phyloP scores from a whole-genome alignment of 2,888 invertebrate species.

The Eupsilia transversa region DNA sequence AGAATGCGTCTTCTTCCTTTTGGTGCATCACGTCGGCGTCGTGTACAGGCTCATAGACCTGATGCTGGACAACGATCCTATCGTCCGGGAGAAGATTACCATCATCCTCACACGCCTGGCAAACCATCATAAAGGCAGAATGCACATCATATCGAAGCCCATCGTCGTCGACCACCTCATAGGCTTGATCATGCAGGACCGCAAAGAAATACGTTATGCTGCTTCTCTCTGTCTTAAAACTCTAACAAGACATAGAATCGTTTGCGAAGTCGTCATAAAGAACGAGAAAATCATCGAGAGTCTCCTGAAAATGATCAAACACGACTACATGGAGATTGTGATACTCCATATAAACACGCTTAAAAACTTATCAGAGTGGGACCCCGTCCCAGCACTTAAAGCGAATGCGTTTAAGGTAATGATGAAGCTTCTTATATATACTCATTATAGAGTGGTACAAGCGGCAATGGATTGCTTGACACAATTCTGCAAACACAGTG shows the following conservation, averaged over 20 bases:
- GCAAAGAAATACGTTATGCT: slow-evolving; percentile 83
- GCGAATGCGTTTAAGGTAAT: slow-evolving; percentile 83
- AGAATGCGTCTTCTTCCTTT: slow-evolving; percentile 82
- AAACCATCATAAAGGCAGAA: slow-evolving; percentile 78
- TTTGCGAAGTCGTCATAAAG: slow-evolving; percentile 74
- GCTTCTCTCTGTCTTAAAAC: slow-evolving; percentile 81
- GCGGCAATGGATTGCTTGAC: slow-evolving; percentile 83
- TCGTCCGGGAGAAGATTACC: slow-evolving; percentile 83
- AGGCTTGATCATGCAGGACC: slow-evolving; percentile 79
- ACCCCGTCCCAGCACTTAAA: slow-evolving; percentile 78
- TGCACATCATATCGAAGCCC: slow-evolving; percentile 77
- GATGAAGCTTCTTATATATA: slow-evolving; percentile 75
- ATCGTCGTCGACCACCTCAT: slow-evolving; percentile 79
- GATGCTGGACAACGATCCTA: slow-evolving; percentile 78
- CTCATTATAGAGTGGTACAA: slow-evolving; percentile 75
- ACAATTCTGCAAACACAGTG: slow-evolving; percentile 82
- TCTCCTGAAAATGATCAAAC: slow-evolving; percentile 82
- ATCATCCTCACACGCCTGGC: slow-evolving; percentile 79
- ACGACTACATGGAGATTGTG: slow-evolving; percentile 82
- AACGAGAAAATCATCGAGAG: slow-evolving; percentile 78
- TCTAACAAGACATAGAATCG: slow-evolving; percentile 77
- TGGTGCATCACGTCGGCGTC: slow-evolving; percentile 79
- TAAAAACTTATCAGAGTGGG: slow-evolving; percentile 79
- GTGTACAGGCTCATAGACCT: slow-evolving; percentile 83
- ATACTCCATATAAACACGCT: slow-evolving; percentile 81